Evolutionary conservation across 2,797 vertebrate genomes (phyloP).

Genomic region (Coccyzus lansbergi): DNA sequence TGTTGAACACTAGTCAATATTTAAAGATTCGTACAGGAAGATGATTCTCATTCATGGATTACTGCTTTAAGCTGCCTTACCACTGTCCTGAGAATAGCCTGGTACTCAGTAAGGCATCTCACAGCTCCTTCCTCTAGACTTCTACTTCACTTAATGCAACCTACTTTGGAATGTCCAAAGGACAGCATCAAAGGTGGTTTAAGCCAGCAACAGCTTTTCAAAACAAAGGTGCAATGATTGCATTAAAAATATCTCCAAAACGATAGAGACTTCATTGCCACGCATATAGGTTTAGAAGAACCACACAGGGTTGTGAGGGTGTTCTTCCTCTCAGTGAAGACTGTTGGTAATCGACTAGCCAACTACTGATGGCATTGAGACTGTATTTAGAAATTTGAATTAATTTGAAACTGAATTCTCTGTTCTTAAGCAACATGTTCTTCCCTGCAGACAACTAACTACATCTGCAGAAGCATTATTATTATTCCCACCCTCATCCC

Average conservation of each 20-base stretch:
- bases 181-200: neutral
- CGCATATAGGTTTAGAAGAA: neutral
- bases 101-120: neutral
- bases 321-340: neutral
- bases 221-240: neutral
- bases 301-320: neutral
- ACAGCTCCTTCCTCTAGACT: neutral
- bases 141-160: neutral
- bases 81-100: neutral
- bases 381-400: too few species aligned
- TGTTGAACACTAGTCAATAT: neutral
- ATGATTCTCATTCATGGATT: neutral
- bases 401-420: neutral
- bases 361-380: neutral
- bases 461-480: neutral
- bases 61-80: neutral
- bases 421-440: fast-evolving
- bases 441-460: neutral
- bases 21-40: neutral
- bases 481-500: fast-evolving
- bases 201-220: neutral
- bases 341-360: neutral
- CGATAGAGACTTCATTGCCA: neutral
- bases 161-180: neutral
- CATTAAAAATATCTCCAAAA: neutral